Evolutionary conservation across 2,888 invertebrate species (phyloP).

Genomic region (Andrena praecox): DNA sequence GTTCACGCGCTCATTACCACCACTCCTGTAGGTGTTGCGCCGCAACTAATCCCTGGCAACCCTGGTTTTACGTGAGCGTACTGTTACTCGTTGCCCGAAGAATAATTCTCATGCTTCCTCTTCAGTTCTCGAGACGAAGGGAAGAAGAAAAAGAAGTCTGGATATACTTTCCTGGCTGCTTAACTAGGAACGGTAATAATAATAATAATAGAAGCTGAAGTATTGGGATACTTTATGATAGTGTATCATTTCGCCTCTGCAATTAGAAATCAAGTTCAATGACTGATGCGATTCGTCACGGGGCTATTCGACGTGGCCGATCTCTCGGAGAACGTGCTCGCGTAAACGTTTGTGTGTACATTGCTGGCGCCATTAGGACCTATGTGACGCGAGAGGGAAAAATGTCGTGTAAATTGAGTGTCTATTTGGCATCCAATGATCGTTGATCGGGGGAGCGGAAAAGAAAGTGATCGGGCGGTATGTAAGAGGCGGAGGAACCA

Average conservation of each 20-base stretch:
- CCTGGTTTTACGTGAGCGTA: no score
- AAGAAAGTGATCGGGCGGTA: neutral
- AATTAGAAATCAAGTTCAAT: conserved; percentile 13
- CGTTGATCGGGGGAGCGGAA: neutral
- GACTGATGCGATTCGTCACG: neutral
- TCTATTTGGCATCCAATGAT: conserved; percentile 10
- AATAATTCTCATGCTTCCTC: neutral
- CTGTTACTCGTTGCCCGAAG: neutral
- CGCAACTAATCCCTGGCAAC: no score
- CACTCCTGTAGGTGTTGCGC: no score
- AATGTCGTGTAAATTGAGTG: conserved; percentile 22
- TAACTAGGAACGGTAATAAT: neutral
- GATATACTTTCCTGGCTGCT: neutral
- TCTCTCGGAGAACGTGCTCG: neutral
- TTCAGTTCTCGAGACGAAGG: neutral
- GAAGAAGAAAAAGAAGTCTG: neutral
- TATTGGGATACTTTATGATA: neutral
- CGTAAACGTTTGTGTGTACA: conserved; percentile 5
- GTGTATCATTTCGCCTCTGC: neutral
- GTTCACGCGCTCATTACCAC: no score
- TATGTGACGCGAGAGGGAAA: neutral
- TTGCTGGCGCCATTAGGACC: neutral
- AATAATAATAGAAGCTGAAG: neutral
- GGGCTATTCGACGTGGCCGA: neutral
- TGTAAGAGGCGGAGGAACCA: conserved; percentile 24